Conservation (phyloP, 2,888 invertebrate genomes). For the Calephelis perditalis region DNA sequence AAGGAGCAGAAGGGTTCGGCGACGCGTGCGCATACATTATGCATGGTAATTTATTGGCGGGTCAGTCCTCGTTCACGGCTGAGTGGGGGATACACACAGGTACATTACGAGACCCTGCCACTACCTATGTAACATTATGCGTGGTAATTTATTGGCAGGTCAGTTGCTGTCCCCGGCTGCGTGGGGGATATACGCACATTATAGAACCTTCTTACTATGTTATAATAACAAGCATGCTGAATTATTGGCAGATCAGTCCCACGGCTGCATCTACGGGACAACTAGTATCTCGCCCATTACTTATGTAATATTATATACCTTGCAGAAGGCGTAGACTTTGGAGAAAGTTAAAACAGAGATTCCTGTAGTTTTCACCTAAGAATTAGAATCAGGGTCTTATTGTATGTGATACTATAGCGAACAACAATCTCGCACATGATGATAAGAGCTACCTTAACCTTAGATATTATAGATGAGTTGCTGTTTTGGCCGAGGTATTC, state of each 20-base stretch:
- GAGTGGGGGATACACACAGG: constrained; percentile 18
- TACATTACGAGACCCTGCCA: background rate
- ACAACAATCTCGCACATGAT: too few species aligned
- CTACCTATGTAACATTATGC: constrained; percentile 49
- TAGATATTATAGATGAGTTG: too few species aligned
- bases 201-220: constrained; percentile 31
- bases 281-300: too few species aligned
- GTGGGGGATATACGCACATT: constrained; percentile 17
- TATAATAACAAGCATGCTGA: constrained; percentile 54
- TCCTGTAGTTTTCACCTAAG: too few species aligned
- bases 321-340: too few species aligned
- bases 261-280: too few species aligned
- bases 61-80: constrained; percentile 34
- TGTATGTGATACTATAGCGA: too few species aligned
- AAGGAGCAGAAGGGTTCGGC: constrained; percentile 33
- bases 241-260: constrained; percentile 45
- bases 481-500: too few species aligned
- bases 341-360: too few species aligned
- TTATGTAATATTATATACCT: too few species aligned
- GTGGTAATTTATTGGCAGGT: constrained; percentile 52
- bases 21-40: constrained; percentile 50
- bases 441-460: too few species aligned
- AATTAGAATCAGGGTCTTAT: too few species aligned
- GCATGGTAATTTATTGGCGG: constrained; percentile 52
- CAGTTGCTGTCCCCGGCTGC: constrained; percentile 29